Conservation (phyloP, 2,797 vertebrate species). For the Peromyscus attwateri region DNA sequence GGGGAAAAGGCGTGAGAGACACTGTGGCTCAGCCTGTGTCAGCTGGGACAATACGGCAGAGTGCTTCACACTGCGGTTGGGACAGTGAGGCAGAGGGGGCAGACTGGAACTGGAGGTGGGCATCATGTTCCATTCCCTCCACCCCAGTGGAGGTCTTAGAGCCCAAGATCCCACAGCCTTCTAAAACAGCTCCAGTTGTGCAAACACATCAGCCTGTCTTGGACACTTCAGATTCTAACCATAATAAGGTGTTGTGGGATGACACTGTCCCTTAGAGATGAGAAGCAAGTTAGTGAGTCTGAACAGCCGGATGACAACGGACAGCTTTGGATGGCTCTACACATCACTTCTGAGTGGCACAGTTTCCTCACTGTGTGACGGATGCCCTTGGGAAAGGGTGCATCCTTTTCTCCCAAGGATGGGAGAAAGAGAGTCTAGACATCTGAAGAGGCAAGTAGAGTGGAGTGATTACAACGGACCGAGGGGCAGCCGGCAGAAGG, state of each 20-base stretch:
- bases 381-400: not conserved
- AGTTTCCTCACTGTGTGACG: not conserved
- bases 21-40: not conserved
- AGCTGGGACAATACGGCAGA: too few relatives aligned
- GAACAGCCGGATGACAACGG: not conserved
- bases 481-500: not conserved
- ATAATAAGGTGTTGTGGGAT: not conserved
- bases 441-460: not conserved
- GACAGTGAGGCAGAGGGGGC: not conserved
- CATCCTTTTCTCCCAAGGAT: not conserved
- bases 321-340: not conserved
- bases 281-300: not conserved
- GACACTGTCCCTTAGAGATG: not conserved
- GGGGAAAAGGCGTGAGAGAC: not conserved
- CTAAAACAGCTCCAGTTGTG: not conserved
- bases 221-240: not conserved
- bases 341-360: not conserved
- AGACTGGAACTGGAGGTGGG: not conserved
- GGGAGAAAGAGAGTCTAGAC: not conserved
- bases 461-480: not conserved
- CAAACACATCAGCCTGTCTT: not conserved
- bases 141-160: not conserved
- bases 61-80: not conserved
- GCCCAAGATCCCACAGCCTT: not conserved
- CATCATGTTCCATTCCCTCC: not conserved